Evolutionary conservation across 2,888 invertebrate genomes (phyloP).

Genomic region (Liopterus haemorrhoidalis): DNA sequence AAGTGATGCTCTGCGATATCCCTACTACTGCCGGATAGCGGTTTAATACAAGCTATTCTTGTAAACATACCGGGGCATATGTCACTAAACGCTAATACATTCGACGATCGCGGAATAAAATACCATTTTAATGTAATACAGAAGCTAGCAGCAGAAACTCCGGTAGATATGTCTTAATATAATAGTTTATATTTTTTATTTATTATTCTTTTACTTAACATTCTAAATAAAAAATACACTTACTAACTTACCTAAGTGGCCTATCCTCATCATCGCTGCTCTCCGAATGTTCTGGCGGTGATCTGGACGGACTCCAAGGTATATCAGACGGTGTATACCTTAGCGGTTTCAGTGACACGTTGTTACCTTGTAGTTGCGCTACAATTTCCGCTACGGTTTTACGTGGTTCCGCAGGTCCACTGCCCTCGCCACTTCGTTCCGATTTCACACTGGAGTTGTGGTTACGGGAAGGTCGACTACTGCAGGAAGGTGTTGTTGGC

Average conservation of each 20-base stretch:
- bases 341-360: constrained; percentile 32
- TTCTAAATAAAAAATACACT: no score
- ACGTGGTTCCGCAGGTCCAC: constrained; percentile 43
- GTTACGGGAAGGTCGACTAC: constrained; percentile 1
- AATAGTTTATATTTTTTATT: no score
- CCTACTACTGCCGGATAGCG: no score
- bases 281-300: constrained; percentile 49
- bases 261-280: constrained; percentile 55
- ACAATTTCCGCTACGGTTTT: constrained; percentile 60
- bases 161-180: no score
- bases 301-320: constrained; percentile 23
- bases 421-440: constrained; percentile 36
- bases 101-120: no score
- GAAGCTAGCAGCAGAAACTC: no score
- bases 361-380: constrained; percentile 54
- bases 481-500: constrained; percentile 10
- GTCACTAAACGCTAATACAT: no score
- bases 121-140: no score
- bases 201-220: no score
- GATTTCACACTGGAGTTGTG: not conserved
- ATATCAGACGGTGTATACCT: constrained; percentile 14
- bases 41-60: no score
- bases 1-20: no score
- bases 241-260: constrained; percentile 47
- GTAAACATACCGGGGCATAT: no score